phyloP scores from a whole-genome alignment of 2,888 invertebrate species.

The Ypsolopha scabrella region DNA sequence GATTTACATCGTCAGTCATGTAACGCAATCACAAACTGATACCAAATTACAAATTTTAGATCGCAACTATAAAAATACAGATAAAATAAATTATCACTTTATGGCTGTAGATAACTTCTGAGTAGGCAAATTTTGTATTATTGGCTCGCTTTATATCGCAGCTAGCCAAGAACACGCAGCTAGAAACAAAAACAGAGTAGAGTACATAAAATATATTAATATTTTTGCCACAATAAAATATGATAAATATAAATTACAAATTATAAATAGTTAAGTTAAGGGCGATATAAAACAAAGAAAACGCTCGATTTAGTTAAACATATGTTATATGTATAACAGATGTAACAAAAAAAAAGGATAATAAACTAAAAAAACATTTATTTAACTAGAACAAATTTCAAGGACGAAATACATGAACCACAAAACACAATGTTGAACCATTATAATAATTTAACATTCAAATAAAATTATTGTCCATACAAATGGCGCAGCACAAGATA shows the following conservation, averaged over 20 bases:
- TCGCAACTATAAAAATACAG: constrained; percentile 52
- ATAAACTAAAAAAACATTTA: not conserved
- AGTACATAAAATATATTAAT: too few species aligned
- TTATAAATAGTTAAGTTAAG: too few species aligned
- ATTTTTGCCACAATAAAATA: too few species aligned
- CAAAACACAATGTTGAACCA: constrained; percentile 8
- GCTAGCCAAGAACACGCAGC: not conserved
- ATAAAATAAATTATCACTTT: constrained; percentile 58
- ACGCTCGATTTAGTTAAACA: too few species aligned
- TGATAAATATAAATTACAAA: too few species aligned
- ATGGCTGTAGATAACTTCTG: constrained; percentile 22
- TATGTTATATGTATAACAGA: too few species aligned
- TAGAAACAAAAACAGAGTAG: too few species aligned
- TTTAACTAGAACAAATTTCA: constrained; percentile 16
- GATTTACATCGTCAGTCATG: constrained; percentile 25
- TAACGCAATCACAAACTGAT: constrained; percentile 31
- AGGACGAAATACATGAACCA: constrained; percentile 13
- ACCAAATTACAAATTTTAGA: constrained; percentile 34
- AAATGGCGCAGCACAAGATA: constrained; percentile 17
- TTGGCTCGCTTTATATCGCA: not conserved
- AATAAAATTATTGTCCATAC: too few species aligned
- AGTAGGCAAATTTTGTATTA: not conserved
- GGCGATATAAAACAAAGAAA: too few species aligned
- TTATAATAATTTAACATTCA: too few species aligned
- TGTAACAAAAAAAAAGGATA: too few species aligned